Percentiles rank a stretch among this genome's conserved stretches.
These are phyloP conservation scores for Macaca nemestrina DNA, from an alignment of 2,113 vertebrate species.

Conservation along the genomic window DNA sequence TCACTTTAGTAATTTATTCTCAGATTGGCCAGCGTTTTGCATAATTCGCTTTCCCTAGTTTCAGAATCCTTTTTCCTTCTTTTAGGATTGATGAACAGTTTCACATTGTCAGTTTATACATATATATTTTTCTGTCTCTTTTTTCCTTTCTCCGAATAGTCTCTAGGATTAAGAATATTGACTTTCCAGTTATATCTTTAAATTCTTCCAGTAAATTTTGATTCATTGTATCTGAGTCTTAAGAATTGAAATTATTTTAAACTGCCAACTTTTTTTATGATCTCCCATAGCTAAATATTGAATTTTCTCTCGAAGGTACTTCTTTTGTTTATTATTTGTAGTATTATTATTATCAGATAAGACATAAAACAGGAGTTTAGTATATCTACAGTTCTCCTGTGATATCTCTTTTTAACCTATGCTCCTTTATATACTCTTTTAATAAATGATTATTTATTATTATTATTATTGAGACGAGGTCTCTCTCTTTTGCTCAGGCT, in stretches of 20 bases:
- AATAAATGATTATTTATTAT: not conserved
- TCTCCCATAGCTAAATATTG: not conserved
- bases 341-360: not conserved
- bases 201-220: not conserved
- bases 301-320: not conserved
- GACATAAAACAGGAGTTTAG: not conserved
- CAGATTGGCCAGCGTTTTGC: not conserved
- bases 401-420: not conserved
- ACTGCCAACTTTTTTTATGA: not conserved
- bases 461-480: no score
- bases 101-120: not conserved
- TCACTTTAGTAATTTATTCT: not conserved
- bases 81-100: not conserved
- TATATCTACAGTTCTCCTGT: not conserved
- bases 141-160: not conserved
- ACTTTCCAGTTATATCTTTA: not conserved
- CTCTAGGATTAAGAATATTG: not conserved
- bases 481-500: no score
- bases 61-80: not conserved
- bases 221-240: not conserved
- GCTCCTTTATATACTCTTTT: not conserved
- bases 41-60: not conserved
- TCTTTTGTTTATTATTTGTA: not conserved
- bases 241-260: not conserved
- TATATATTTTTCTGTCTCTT: not conserved